These are phyloP conservation scores for Pituophis catenifer DNA, from an alignment of 2,113 vertebrate genomes.

Conservation along the genomic window DNA sequence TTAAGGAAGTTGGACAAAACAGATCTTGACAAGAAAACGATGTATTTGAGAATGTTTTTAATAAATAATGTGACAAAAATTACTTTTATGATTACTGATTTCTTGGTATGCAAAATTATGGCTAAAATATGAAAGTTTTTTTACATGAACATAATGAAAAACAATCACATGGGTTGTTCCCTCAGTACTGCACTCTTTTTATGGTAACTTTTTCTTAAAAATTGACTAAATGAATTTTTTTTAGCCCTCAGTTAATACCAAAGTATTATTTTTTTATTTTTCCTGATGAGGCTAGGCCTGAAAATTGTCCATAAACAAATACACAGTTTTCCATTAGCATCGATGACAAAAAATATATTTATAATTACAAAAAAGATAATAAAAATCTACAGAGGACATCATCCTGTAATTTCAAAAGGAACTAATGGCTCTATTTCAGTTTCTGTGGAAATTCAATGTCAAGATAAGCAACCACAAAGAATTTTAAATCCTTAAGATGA, in stretches of 20 bases:
- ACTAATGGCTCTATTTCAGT: conserved; percentile 63
- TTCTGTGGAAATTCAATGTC: conserved; percentile 62
- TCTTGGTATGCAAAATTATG: conserved; percentile 86
- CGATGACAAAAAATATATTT: conserved; percentile 72
- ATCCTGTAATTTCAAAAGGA: conserved; percentile 69
- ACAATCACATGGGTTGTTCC: conserved; percentile 80
- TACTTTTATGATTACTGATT: conserved; percentile 85
- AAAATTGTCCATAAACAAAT: conserved; percentile 70
- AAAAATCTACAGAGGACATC: conserved; percentile 72
- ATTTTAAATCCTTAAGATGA: conserved; percentile 64
- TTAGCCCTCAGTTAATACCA: conserved; percentile 72
- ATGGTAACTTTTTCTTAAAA: conserved; percentile 71
- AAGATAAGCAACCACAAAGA: conserved; percentile 66
- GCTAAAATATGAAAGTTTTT: conserved; percentile 81
- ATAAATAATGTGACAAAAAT: conserved; percentile 89
- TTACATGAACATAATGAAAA: conserved; percentile 85
- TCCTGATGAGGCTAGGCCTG: conserved; percentile 68
- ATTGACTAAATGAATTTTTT: conserved; percentile 71
- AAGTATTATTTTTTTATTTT: conserved; percentile 53
- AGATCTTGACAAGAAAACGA: conserved; percentile 62
- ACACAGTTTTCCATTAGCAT: conserved; percentile 77
- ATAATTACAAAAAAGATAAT: conserved; percentile 69
- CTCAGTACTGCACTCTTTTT: conserved; percentile 74
- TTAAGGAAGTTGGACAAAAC: conserved; percentile 41
- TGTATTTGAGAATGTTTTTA: conserved; percentile 88